Evolutionary conservation across 2,797 vertebrate species (phyloP).

Genomic region (Apogon talboti): DNA sequence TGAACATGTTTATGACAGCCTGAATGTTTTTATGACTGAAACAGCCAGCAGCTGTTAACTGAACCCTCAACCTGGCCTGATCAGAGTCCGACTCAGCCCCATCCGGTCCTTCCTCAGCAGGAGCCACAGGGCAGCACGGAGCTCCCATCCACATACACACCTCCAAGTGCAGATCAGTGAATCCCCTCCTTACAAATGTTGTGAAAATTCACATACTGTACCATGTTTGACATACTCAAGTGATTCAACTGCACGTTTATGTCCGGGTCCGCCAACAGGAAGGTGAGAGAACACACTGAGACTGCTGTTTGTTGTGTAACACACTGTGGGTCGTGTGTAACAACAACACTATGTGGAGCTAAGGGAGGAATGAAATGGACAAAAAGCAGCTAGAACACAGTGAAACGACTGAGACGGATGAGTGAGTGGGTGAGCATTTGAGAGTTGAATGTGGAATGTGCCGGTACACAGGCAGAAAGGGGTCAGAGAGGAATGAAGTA

Average conservation of each 20-base stretch:
- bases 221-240: conserved; percentile 51
- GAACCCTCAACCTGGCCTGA: conserved; percentile 31
- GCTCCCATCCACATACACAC: conserved; percentile 32
- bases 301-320: conserved; percentile 53
- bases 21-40: conserved; percentile 25
- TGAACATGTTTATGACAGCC: conserved; percentile 11
- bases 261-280: conserved; percentile 46
- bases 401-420: conserved; percentile 44
- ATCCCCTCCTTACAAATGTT: conserved; percentile 8
- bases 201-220: conserved; percentile 59
- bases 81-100: conserved; percentile 18
- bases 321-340: conserved; percentile 1
- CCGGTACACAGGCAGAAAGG: conserved; percentile 50
- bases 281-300: conserved; percentile 63
- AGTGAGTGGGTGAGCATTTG: conserved; percentile 69
- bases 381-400: conserved; percentile 39
- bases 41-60: conserved; percentile 41
- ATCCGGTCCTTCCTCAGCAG: conserved; percentile 51
- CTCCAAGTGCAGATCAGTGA: conserved; percentile 14
- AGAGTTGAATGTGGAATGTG: conserved; percentile 77
- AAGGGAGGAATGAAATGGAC: conserved; percentile 39
- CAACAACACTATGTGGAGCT: conserved; percentile 40
- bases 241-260: conserved; percentile 29
- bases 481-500: conserved; percentile 47
- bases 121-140: conserved; percentile 78